Base-by-base conservation (phyloP, 2,797 vertebrate genomes). In the Rhyacichthys aspro region DNA sequence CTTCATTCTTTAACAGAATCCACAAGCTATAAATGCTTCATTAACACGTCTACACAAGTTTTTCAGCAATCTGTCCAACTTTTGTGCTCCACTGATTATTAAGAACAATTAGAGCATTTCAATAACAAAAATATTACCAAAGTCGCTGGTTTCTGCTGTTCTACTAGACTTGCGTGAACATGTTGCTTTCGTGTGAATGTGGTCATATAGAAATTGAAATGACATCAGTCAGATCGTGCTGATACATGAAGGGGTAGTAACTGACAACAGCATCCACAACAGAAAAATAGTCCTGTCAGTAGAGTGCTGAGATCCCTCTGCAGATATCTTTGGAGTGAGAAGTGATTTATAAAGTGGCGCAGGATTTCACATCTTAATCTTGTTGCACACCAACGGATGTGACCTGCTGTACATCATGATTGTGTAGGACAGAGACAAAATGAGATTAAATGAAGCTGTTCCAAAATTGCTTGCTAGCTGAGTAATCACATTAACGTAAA, bases 1-100 rank as follows among this genome's bases (percentile, higher is more conserved):
- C 32, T 37, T 7, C 55, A 63, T 69, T 65, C 55, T 43, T 70
- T 41, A n/a, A n/a, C n/a, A n/a, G n/a, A n/a, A n/a, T n/a, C n/a
- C n/a, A n/a, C n/a, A n/a, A n/a, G n/a, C n/a, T n/a, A n/a, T n/a
- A n/a, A n/a, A n/a, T n/a, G n/a, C n/a, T n/a, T n/a, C n/a, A n/a
- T n/a, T n/a, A n/a, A n/a, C n/a, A n/a, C n/a, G 23, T 28, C 23
- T 5, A 28, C 23, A 28, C 23, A 28, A 28, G 23, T 28, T 3
- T 28, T 28, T 28, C 23, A 28, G 23, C 23, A 28, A 28, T 28
- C 4, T 28, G 23, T 28, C 7, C 7, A n/a, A n/a, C 23, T 28
- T 28, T 5, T 28, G 4, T 28, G n/a, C n/a, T n/a, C n/a, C 23
- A 28, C 23, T 6, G 7, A 28, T 28, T 28, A 28, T 28, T 28